Percentiles rank a stretch among this genome's conserved stretches.
These are phyloP conservation scores for Ellobius talpinus DNA, from an alignment of 2,113 vertebrate genomes.

Conservation along the genomic window DNA sequence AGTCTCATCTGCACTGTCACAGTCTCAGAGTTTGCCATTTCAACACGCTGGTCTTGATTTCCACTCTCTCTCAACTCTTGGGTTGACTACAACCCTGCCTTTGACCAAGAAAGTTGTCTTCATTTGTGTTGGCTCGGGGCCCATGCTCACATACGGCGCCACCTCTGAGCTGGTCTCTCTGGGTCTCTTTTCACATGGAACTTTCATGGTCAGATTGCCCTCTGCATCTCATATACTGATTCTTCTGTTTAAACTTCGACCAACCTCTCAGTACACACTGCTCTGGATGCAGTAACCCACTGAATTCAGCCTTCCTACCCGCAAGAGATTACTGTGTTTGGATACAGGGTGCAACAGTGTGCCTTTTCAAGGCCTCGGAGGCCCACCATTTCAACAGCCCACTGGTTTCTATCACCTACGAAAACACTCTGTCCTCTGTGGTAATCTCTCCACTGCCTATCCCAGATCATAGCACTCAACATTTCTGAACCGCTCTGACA, in stretches of 20 bases:
- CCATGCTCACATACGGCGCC: too few relatives aligned
- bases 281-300: not conserved
- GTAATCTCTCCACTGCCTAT: not conserved
- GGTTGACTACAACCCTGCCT: not conserved
- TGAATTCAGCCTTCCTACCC: not conserved
- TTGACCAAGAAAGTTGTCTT: not conserved
- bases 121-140: not conserved
- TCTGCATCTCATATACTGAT: not conserved
- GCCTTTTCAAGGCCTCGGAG: not conserved
- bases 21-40: not conserved
- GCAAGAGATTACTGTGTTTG: not conserved
- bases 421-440: not conserved
- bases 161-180: not conserved
- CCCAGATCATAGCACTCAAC: not conserved
- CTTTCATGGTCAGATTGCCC: not conserved
- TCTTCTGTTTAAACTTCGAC: not conserved
- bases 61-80: not conserved
- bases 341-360: not conserved
- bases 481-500: not conserved
- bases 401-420: not conserved
- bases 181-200: not conserved
- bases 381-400: not conserved
- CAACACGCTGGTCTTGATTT: not conserved
- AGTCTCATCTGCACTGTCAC: not conserved
- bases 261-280: not conserved